phyloP scores from a whole-genome alignment of 1,140 invertebrate species.

The Panulirus ornatus region DNA sequence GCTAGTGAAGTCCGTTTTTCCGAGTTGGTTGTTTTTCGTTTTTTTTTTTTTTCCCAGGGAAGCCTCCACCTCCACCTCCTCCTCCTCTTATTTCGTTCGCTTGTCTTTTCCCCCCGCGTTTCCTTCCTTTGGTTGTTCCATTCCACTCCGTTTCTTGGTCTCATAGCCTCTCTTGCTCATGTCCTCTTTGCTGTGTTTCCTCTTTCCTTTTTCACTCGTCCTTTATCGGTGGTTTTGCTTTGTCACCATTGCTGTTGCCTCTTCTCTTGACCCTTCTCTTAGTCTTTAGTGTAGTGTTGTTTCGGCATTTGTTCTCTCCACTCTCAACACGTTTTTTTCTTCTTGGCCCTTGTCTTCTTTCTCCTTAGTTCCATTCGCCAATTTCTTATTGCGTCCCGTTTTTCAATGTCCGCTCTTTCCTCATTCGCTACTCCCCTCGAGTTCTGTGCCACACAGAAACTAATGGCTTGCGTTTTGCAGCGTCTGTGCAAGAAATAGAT shows the following conservation, averaged over 20 bases:
- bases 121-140: not conserved
- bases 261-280: not conserved
- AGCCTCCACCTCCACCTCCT: not conserved
- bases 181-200: not conserved
- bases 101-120: not conserved
- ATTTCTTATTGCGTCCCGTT: not conserved
- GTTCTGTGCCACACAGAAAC: too few relatives aligned
- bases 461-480: too few relatives aligned
- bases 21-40: too few relatives aligned
- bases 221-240: not conserved
- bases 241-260: not conserved
- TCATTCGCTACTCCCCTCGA: not conserved
- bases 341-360: not conserved
- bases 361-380: not conserved
- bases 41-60: too few relatives aligned
- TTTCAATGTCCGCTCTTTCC: not conserved
- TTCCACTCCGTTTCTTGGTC: not conserved
- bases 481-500: too few relatives aligned
- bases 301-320: not conserved
- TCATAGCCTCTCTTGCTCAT: not conserved
- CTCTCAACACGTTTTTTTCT: not conserved
- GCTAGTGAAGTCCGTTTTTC: too few relatives aligned
- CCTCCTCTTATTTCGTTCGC: not conserved
- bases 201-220: not conserved
- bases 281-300: not conserved